Evolutionary conservation across 2,888 invertebrate species (phyloP), one percentile per base, ranked within the genome.

Genomic region (Gnatocerus cornutus): DNA sequence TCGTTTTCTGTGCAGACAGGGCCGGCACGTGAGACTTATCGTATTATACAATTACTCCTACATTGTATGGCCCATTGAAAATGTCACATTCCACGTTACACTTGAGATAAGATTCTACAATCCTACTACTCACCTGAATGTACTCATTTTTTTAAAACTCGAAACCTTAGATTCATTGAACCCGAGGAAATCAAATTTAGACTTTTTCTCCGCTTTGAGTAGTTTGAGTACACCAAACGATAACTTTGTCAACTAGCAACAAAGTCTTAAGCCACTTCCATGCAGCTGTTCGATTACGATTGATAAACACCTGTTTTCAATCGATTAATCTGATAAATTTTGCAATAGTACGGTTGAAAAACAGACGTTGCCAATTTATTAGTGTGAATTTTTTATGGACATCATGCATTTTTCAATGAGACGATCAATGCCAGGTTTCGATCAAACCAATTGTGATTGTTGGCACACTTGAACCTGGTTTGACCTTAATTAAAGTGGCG

Each of bases 291-390:
- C 16, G 46, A 58, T 58, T 16, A 41, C 4, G 21, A 29, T 55
- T 10, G 59, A 66, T 58, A 43, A 66, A 66, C 66, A 59, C 66
- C 66, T 66, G 66, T 50, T 58, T 33, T 14, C 30, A 48, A 58
- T 48, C 30, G 66, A 59, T 59, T 33, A 9, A n/a, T 4, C 33
- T 33, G 6, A 6, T 33, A 33, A 33, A n/a, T 33, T n/a, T n/a
- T n/a, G n/a, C n/a, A n/a, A n/a, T n/a, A n/a, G n/a, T n/a, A 2
- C 33, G 33, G 9, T 33, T 7, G 33, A 30, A 21, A 1, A 21
- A 21, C 21, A 21, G 4, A 21, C 21, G 21, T 21, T 21, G 21
- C 21, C 4, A 21, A 21, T n/a, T 14, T 6, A 14, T 48, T 7
- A 7, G 2, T 16, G 16, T 48, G 21, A 56, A 53, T 53, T 53